Evolutionary conservation across 2,888 invertebrate species (phyloP), one percentile per base, ranked within the genome.

Genomic region (Lordiphosa fenestrarum): DNA sequence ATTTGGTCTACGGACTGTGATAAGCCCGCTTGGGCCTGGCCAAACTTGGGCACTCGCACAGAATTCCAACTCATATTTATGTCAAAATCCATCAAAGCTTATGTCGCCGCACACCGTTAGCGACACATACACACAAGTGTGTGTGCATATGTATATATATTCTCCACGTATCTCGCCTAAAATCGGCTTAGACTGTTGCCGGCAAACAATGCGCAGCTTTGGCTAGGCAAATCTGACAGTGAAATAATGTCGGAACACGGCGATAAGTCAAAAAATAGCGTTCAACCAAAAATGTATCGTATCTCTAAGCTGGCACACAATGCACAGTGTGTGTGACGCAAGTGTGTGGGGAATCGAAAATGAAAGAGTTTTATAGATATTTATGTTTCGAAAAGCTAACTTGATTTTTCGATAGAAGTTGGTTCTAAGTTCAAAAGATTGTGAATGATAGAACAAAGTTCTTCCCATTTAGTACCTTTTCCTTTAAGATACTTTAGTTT

Each of bases 71-170:
- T 82, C 69, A 85, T 83, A 81, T 85, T 81, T 81, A 83, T 83
- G 80, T 81, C 85, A 72, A 73, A 81, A 81, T 83, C 85, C 69
- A 81, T 81, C 85, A 81, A 73, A 81, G 80, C 80, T 81, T 81
- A 85, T 80, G 78, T 84, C 74, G 76, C 65, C 80, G 76, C 68
- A 56, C 49, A 61, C 69, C 73, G 77, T 69, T 74, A 80, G 73
- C 57, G 72, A 68, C 47, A 49, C 25, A 35, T 35, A 44, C 23
- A 44, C 23, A 39, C 15, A 42, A 4, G 19, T 19, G 4, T 19
- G 4, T 19, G 9, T 36, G 49, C 48, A 42, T 49, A 56, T 21
- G 52, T 51, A 52, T 21, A 54, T 51, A 52, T 59, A 52, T 64
- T 53, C 59, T 44, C 50, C 55, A 60, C 48, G 37, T 47, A 46